Percentiles rank a stretch among this genome's conserved stretches.
phyloP scores from a whole-genome alignment of 1,140 invertebrate species.

The Andricus grossulariae region DNA sequence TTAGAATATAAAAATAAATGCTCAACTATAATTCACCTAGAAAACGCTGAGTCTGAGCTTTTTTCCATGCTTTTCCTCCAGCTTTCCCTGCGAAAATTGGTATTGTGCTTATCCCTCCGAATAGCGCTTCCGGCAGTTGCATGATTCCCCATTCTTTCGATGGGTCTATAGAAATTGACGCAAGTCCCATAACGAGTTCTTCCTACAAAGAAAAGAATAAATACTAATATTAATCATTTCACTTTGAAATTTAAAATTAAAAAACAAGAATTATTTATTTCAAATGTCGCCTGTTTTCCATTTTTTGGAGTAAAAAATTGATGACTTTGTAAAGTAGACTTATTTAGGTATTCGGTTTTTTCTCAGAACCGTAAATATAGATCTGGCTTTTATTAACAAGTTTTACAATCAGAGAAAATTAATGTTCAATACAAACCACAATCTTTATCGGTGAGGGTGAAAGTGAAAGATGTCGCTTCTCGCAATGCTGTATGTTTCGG shows the following conservation, averaged over 20 bases:
- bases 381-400: too few relatives aligned
- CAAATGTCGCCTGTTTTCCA: too few relatives aligned
- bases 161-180: constrained; percentile 97
- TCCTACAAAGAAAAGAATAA: constrained; percentile 72
- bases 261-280: too few relatives aligned
- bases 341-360: too few relatives aligned
- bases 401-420: background rate
- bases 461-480: constrained; percentile 97
- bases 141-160: constrained; percentile 77
- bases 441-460: constrained; percentile 99
- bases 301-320: too few relatives aligned
- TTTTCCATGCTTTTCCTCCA: constrained; percentile 94
- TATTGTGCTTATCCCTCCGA: constrained; percentile 76
- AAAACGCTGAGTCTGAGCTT: constrained; percentile 93
- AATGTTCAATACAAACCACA: constrained; percentile 80
- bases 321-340: too few relatives aligned
- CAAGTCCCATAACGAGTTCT: constrained; percentile 96
- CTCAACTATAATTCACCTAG: constrained; percentile 81
- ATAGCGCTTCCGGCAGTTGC: constrained; percentile 55
- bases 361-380: too few relatives aligned
- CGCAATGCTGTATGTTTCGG: constrained; percentile 88
- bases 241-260: too few relatives aligned
- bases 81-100: constrained; percentile 86
- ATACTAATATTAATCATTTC: background rate
- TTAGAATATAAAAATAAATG: constrained; percentile 30